These are phyloP conservation scores for Hozukius guyotensis DNA, from an alignment of 2,797 vertebrate genomes.

Conservation along the genomic window DNA sequence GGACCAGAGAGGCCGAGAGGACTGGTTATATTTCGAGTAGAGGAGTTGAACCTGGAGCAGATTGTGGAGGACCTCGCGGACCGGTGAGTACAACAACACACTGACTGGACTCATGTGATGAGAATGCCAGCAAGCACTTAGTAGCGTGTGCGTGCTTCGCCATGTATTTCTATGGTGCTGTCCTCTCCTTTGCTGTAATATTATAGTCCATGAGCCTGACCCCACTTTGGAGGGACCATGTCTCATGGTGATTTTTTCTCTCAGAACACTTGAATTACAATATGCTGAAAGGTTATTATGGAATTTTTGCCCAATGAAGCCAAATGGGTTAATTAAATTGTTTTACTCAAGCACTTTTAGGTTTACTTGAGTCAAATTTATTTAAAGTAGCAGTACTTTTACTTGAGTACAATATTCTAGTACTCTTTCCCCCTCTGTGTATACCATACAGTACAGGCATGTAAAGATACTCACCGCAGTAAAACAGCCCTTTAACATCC, in stretches of 20 bases:
- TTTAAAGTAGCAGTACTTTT: neutral
- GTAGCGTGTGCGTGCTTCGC: too few relatives aligned
- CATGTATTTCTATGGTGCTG: too few relatives aligned
- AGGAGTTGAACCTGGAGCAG: neutral
- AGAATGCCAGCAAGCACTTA: neutral
- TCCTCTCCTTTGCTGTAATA: too few relatives aligned
- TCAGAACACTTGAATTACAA: too few relatives aligned
- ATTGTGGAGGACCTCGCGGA: neutral
- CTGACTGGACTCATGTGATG: too few relatives aligned
- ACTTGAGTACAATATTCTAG: neutral
- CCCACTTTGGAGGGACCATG: too few relatives aligned
- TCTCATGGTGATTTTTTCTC: too few relatives aligned
- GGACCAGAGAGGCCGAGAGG: neutral
- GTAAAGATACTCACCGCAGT: slow-evolving; percentile 89
- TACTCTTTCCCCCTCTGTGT: neutral
- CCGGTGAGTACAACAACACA: neutral
- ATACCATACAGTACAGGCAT: neutral
- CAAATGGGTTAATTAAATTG: too few relatives aligned
- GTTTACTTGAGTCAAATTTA: neutral
- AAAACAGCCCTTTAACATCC: slow-evolving; percentile 94
- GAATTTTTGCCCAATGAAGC: too few relatives aligned
- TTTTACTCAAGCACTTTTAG: neutral
- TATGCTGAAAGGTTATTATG: too few relatives aligned
- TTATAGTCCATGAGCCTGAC: too few relatives aligned
- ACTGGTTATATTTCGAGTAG: neutral